Evolutionary conservation across 37 sponge, comb jelly and placozoan genomes (phyloP).

Genomic region (Amphimedon queenslandica): DNA sequence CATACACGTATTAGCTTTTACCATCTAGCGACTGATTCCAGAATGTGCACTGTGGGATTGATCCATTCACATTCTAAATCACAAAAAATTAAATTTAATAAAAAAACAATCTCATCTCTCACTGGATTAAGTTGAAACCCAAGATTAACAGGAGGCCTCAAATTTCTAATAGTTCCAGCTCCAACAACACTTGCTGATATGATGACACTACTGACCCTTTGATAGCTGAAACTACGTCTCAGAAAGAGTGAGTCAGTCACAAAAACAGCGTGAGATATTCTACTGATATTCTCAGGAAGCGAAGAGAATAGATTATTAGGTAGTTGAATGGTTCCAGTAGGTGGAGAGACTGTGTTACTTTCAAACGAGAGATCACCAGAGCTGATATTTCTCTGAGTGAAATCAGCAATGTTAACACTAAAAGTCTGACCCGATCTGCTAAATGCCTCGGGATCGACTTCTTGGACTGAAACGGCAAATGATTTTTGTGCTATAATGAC

Average conservation of each 20-base stretch:
- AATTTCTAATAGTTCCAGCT: neutral
- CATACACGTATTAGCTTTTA: neutral
- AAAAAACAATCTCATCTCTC: neutral
- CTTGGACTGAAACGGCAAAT: conserved; percentile 6
- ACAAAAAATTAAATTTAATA: neutral
- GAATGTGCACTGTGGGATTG: conserved; percentile 15
- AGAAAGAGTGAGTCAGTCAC: conserved; percentile 12
- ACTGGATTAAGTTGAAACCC: conserved; percentile 12
- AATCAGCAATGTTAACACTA: neutral
- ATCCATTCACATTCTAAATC: conserved; percentile 4
- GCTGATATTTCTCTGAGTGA: neutral
- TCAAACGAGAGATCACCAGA: neutral
- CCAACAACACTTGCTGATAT: conserved; percentile 21
- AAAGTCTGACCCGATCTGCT: neutral
- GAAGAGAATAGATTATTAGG: conserved; percentile 4
- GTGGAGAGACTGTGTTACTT: neutral
- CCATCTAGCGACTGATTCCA: conserved; percentile 49
- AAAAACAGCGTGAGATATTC: conserved; percentile 13
- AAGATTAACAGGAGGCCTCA: conserved; percentile 11
- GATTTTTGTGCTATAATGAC: neutral
- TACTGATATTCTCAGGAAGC: neutral
- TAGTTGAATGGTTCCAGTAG: conserved; percentile 4
- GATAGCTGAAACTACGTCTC: neutral
- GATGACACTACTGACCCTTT: conserved; percentile 19
- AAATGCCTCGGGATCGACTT: conserved; percentile 1